These are phyloP conservation scores for Lagopus muta DNA, from an alignment of 2,113 vertebrate genomes.

Conservation along the genomic window DNA sequence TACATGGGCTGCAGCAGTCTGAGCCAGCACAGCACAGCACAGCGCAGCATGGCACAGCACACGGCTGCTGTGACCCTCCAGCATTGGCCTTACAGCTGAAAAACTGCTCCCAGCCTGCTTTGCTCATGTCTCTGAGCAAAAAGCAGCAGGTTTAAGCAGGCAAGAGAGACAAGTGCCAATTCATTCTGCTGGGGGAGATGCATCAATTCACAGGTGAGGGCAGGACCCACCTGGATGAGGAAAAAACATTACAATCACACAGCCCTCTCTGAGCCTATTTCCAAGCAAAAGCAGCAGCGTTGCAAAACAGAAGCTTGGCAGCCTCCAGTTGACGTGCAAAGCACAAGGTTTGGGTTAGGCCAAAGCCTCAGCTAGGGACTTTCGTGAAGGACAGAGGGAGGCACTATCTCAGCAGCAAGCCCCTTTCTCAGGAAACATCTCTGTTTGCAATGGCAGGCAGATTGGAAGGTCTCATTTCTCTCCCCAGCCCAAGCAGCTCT, in stretches of 20 bases:
- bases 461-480: not conserved
- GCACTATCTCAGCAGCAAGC: not conserved
- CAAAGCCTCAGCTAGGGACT: not conserved
- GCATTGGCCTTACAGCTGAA: not conserved
- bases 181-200: not conserved
- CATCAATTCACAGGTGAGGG: not conserved
- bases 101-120: not conserved
- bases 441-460: not conserved
- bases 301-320: not conserved
- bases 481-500: not conserved
- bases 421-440: fast-evolving
- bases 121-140: not conserved
- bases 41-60: not conserved
- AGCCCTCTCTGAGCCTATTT: not conserved
- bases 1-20: not conserved
- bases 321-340: not conserved
- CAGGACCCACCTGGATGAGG: not conserved
- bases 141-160: not conserved
- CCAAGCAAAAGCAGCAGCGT: not conserved
- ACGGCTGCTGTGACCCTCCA: not conserved
- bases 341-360: not conserved
- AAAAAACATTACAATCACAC: not conserved
- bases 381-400: not conserved
- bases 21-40: not conserved
- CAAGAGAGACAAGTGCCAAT: not conserved